phyloP scores from a whole-genome alignment of 2,888 invertebrate genomes.

The Sinohyriopsis cumingii region DNA sequence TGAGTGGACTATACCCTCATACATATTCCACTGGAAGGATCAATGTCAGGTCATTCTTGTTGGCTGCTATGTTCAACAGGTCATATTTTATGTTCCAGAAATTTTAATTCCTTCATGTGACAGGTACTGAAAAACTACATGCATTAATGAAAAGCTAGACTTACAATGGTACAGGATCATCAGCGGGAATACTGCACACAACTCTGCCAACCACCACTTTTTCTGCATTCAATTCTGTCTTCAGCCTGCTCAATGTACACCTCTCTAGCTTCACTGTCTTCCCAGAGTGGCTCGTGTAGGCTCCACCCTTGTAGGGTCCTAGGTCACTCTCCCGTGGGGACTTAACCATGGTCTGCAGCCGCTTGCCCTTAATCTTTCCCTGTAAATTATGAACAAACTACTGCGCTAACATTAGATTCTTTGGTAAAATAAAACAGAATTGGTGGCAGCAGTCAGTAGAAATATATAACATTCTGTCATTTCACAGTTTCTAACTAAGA shows the following conservation, averaged over 20 bases:
- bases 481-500: not conserved
- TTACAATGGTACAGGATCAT: conserved; percentile 79
- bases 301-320: conserved; percentile 80
- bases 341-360: conserved; percentile 80
- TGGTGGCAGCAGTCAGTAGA: not conserved
- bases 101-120: too few relatives aligned
- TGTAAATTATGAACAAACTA: conserved; percentile 36
- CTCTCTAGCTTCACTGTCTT: conserved; percentile 75
- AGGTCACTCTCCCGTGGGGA: conserved; percentile 76
- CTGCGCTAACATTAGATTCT: not conserved
- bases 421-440: not conserved
- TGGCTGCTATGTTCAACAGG: too few relatives aligned
- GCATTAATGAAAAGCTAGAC: conserved; percentile 24
- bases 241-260: conserved; percentile 76
- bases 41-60: too few relatives aligned
- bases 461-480: not conserved
- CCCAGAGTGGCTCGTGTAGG: conserved; percentile 74
- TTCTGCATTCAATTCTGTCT: conserved; percentile 79
- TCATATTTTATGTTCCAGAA: too few relatives aligned
- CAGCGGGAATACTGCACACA: conserved; percentile 84
- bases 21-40: too few relatives aligned
- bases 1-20: too few relatives aligned
- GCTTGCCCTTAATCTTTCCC: conserved; percentile 83
- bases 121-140: too few relatives aligned
- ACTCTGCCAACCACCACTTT: conserved; percentile 85